A percentile compares a stretch with the other conserved stretches of the same genome.
These are phyloP conservation scores for Camponotus pennsylvanicus DNA, from an alignment of 1,140 invertebrate species.

Conservation along the genomic window DNA sequence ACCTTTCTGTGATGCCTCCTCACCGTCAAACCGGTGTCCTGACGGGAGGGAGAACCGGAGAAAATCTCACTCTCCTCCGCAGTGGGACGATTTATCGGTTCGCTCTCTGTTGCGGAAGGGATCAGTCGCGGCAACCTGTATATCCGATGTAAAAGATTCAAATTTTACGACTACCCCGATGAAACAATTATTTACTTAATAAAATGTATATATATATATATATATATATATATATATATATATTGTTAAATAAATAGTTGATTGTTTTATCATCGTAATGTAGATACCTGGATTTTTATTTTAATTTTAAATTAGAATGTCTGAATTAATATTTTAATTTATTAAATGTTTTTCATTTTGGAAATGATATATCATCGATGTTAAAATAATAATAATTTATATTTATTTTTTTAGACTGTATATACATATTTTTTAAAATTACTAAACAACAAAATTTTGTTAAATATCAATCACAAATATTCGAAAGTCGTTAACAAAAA, in stretches of 20 bases:
- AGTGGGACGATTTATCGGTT: not conserved
- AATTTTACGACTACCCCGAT: not conserved
- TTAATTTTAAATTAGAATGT: not conserved
- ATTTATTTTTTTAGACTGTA: not conserved
- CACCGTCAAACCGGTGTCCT: conserved; percentile 41
- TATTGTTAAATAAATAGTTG: not conserved
- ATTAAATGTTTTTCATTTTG: not conserved
- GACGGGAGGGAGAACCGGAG: not conserved
- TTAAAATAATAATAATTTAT: not conserved
- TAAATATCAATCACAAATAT: too few species aligned
- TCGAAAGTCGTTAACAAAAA: too few species aligned
- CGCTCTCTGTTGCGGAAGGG: not conserved
- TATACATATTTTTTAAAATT: too few species aligned
- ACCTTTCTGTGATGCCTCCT: conserved; percentile 54
- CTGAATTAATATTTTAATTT: not conserved
- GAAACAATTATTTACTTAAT: too few species aligned
- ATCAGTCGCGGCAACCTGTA: not conserved
- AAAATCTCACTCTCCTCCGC: not conserved
- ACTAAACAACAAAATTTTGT: too few species aligned
- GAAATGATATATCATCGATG: not conserved
- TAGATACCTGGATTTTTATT: not conserved
- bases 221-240: too few species aligned
- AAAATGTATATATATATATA: too few species aligned
- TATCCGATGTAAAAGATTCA: too few species aligned
- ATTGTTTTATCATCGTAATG: not conserved